Conservation (phyloP, 2,888 invertebrate genomes). For the Tanypteryx hageni region DNA sequence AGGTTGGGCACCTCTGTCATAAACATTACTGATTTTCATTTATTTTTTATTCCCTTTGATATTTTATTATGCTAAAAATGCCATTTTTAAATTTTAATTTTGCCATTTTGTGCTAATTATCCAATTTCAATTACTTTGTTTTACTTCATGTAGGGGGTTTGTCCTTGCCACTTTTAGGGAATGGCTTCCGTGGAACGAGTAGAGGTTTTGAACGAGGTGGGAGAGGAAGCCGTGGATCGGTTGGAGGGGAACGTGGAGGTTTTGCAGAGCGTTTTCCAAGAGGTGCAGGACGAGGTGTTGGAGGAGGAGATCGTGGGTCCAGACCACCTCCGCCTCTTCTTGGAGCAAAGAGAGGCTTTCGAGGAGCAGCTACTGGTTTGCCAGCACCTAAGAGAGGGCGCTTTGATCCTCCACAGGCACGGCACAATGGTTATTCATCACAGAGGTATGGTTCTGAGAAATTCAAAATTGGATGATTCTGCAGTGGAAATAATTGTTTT, state of each 20-base stretch:
- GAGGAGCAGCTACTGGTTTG: slow-evolving; percentile 13
- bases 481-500: no score
- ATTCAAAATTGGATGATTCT: not conserved
- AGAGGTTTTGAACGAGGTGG: slow-evolving; percentile 53
- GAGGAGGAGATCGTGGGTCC: slow-evolving; percentile 45
- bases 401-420: slow-evolving; percentile 49
- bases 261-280: slow-evolving; percentile 38
- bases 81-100: no score
- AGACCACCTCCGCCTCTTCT: slow-evolving; percentile 43
- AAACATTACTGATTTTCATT: no score
- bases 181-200: slow-evolving; percentile 50
- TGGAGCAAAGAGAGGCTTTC: slow-evolving; percentile 46
- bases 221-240: slow-evolving; percentile 25
- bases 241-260: slow-evolving; percentile 46
- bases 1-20: no score
- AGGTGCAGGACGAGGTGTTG: slow-evolving; percentile 54
- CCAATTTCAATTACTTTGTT: no score
- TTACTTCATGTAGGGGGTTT: not conserved
- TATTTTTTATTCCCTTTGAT: no score
- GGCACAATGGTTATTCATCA: slow-evolving; percentile 46
- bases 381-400: slow-evolving; percentile 41
- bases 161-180: slow-evolving; percentile 35
- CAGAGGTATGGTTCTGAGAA: not conserved
- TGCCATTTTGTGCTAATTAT: no score
- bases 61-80: no score